Percentiles rank a stretch among this genome's conserved stretches.
phyloP scores from a whole-genome alignment of 2,113 vertebrate genomes.

The Indicator maculatus region DNA sequence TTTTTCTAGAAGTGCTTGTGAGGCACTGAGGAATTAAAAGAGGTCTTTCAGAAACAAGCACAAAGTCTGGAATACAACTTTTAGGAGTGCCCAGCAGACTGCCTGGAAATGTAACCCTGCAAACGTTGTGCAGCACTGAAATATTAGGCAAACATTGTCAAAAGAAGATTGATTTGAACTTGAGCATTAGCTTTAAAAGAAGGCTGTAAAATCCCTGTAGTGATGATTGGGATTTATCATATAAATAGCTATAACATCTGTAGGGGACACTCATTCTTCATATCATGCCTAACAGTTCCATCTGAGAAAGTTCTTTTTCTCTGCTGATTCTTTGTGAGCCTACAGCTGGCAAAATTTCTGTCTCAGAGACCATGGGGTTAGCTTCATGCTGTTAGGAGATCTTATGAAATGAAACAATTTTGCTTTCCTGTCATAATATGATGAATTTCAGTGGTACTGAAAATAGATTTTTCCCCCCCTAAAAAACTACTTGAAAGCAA shows the following conservation, averaged over 20 bases:
- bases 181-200: slow-evolving; percentile 69
- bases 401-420: slow-evolving; percentile 60
- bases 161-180: slow-evolving; percentile 70
- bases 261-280: slow-evolving; percentile 62
- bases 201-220: slow-evolving; percentile 48
- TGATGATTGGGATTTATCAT: slow-evolving; percentile 68
- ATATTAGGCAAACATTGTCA: slow-evolving; percentile 74
- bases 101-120: slow-evolving; percentile 56
- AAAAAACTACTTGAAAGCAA: not conserved
- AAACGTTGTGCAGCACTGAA: slow-evolving; percentile 68
- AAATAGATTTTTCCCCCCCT: not conserved
- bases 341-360: slow-evolving; percentile 50
- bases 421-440: slow-evolving; percentile 63
- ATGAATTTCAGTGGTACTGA: slow-evolving; percentile 50
- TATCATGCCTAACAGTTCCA: slow-evolving; percentile 54
- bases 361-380: slow-evolving; percentile 58
- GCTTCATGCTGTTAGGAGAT: slow-evolving; percentile 40
- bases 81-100: slow-evolving; percentile 48
- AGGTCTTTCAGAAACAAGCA: slow-evolving; percentile 39
- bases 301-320: slow-evolving; percentile 61
- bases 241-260: slow-evolving; percentile 75
- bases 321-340: slow-evolving; percentile 36
- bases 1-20: not conserved
- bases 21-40: slow-evolving; percentile 8
- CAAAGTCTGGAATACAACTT: slow-evolving; percentile 46